Base-by-base conservation (phyloP, 2,888 invertebrate species). In the Yponomeuta malinellus region DNA sequence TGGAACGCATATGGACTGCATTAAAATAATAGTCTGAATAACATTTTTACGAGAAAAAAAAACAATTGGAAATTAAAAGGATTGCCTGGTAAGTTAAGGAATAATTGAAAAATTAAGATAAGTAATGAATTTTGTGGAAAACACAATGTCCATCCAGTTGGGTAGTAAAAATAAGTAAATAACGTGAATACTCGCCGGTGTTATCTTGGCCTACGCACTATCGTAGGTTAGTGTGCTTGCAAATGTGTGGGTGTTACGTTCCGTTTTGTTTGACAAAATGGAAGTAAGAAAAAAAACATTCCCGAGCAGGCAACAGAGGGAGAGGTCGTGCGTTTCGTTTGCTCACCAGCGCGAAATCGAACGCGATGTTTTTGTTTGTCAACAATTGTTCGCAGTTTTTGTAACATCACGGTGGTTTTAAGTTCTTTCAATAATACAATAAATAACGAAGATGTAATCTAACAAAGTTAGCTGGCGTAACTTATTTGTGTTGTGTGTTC, bases 321-420 rank as follows among this genome's bases (percentile, higher is more conserved):
- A 66, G 80, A 73, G 81, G 82, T 23, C 74, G 86, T 72, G 78
- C 74, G 80, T 77, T 74, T 73, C 76, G 76, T 75, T 76, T 74
- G 76, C 75, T 74, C 75, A 73, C 72, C 73, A 72, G 74, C 77
- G 77, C 77, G 75, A 74, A 75, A 66, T 52, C 77, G 75, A 75
- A 75, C 85, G 83, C 84, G 84, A 88, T 84, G 83, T 83, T 77
- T 79, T 84, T 87, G 86, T 89, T 89, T 88, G 82, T 87, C 84
- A 90, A 90, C 87, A 88, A 87, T 85, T 79, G 77, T 31, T 63
- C 64, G 63, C 68, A 63, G 33, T 68, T 70, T 33, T 67, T 72
- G 68, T 71, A 71, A 83, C 83, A 85, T 77, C 80, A 76, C 74
- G 85, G 85, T 82, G 43, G 2, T 43, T 43, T 43, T 43, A 8